Evolutionary conservation across 2,888 invertebrate species (phyloP).

Genomic region (Torymus tubicola): DNA sequence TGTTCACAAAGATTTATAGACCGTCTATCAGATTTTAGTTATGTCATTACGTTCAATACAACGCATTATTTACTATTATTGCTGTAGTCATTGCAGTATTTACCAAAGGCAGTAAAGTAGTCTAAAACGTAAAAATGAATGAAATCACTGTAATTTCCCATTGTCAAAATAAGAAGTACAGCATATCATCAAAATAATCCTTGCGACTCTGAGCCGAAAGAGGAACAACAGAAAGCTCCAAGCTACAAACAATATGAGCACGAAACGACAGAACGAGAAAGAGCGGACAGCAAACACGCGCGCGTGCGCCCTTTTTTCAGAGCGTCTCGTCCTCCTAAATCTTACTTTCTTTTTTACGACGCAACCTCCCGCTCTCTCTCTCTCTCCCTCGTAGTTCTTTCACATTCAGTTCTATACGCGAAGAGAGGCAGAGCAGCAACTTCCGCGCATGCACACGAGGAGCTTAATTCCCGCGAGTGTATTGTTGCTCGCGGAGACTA

Average conservation of each 20-base stretch:
- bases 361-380: background rate
- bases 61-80: too few relatives aligned
- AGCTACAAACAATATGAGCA: conserved; percentile 41
- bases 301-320: conserved; percentile 19
- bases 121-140: too few relatives aligned
- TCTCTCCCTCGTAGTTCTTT: background rate
- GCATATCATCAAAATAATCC: conserved; percentile 21
- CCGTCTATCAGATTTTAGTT: too few relatives aligned
- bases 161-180: conserved; percentile 10
- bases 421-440: too few relatives aligned
- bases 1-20: too few relatives aligned
- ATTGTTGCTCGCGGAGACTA: background rate
- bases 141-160: background rate
- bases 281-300: conserved; percentile 45
- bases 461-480: background rate
- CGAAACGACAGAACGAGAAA: conserved; percentile 27
- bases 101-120: too few relatives aligned
- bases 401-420: background rate
- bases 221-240: conserved; percentile 18
- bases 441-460: too few relatives aligned
- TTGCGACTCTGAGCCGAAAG: background rate
- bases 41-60: too few relatives aligned
- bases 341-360: conserved; percentile 46
- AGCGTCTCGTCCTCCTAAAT: conserved; percentile 42
- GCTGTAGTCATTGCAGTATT: too few relatives aligned